Base-by-base conservation (phyloP, 2,888 invertebrate species). In the Schizotus pectinicornis region DNA sequence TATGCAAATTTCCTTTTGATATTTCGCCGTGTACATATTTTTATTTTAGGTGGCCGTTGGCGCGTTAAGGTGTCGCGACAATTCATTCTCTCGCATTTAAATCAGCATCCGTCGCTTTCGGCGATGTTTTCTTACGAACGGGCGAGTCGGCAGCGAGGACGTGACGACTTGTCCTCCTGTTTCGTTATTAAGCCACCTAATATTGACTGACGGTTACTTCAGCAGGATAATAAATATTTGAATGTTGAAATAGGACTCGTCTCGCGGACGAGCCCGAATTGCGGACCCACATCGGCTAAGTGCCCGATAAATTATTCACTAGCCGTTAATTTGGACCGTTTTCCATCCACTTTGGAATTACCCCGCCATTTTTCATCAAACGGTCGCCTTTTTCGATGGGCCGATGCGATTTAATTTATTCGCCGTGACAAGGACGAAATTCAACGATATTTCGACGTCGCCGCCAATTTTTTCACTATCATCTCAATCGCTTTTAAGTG, bases 161-260 rank as follows among this genome's bases (percentile, higher is more conserved):
- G 31, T 43, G 43, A 22, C 32, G 22, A 22, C 22, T 7, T 32
- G 43, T 43, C 32, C 32, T 43, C 30, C 41, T 39, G 49, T 56
- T 45, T 33, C 33, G 57, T 60, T 60, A 56, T 52, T 51, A 55
- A 43, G 46, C 51, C 48, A 22, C 32, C 49, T 55, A 62, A 62
- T 65, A 56, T 56, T 62, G 63, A 63, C 58, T 63, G 65, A 65
- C 63, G 54, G 56, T 61, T 58, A 63, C 59, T 60, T 58, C 56
- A 51, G 56, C 22, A 22, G 56, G 63, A 64, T 62, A 51, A 64
- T 66, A 66, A 66, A 66, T 66, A 64, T 59, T 62, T 62, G 62
- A 62, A 64, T 62, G 61, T 61, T 59, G 65, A 61, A 62, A 64
- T 54, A 60, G 62, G 55, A 51, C 53, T 55, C 51, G 59, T 53